Base-by-base conservation (phyloP, 2,113 vertebrate species). In the Neogobius melanostomus region DNA sequence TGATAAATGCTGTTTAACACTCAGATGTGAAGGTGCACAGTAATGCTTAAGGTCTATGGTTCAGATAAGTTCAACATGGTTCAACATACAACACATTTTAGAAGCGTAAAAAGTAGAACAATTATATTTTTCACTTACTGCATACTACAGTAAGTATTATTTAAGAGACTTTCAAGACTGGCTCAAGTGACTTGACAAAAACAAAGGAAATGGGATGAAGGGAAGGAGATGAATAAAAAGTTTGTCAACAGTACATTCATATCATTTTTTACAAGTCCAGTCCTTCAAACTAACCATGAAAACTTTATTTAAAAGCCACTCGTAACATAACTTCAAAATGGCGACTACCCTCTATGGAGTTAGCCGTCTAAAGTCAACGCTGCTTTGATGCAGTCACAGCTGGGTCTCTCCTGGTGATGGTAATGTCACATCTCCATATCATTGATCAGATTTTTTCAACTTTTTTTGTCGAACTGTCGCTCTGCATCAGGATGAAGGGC, bases 371-470 rank as follows among this genome's bases (percentile, higher is more conserved):
- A 75, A 70, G 73, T 88, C 89, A 82, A 91, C 91, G 84, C 85
- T 84, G 85, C 90, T 92, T 91, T 90, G 72, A 88, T 85, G 59
- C 78, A 64, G 61, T 56, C 66, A 70, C 89, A 81, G 74, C 68
- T 68, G 87, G 86, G 86, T 83, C 73, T 87, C 77, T 69, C 81
- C 83, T 81, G 79, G 83, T 84, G 80, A 74, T 80, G 87, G 84
- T 88, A 90, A 93, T 93, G 91, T 90, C 90, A 91, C 87, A 91
- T 92, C 87, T 91, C 77, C 90, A 92, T 92, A 88, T 79, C 80
- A 92, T 91, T 92, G 90, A 92, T 91, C 81, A 68, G 77, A 87
- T 91, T 82, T 80, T 86, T 83, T 70, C 66, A 44, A 61, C 42
- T 61, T 61, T 61, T 36, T n/a, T 57, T 72, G 66, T 80, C 76